phyloP scores from a whole-genome alignment of 2,113 vertebrate genomes.

The Pithys albifrons region DNA sequence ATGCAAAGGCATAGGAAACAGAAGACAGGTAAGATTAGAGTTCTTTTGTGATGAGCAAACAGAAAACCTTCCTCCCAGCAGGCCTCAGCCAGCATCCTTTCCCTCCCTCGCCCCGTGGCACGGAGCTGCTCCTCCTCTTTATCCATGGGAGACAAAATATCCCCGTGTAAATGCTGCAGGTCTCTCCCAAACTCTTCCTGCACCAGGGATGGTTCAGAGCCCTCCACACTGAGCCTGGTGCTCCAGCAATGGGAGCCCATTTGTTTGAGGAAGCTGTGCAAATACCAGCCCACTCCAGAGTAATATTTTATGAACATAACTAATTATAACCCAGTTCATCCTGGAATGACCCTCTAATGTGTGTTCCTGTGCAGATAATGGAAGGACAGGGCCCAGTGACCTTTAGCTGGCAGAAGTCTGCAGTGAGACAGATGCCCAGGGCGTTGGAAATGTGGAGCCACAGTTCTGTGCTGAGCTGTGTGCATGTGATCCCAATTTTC shows the following conservation, averaged over 20 bases:
- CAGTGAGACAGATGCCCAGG: background rate
- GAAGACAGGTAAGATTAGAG: background rate
- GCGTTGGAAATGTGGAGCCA: background rate
- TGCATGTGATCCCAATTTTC: background rate
- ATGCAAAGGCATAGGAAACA: background rate
- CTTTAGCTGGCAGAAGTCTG: background rate
- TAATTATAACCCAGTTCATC: background rate
- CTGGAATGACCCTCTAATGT: background rate
- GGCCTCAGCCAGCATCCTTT: background rate
- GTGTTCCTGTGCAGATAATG: background rate
- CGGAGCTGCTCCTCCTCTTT: background rate
- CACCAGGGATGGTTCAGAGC: rapidly evolving
- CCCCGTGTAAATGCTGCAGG: background rate
- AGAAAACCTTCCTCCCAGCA: background rate
- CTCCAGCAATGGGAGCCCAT: background rate
- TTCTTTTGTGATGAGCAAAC: background rate
- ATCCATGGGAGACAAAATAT: background rate
- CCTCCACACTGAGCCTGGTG: background rate
- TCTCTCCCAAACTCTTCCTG: background rate
- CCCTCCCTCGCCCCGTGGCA: background rate
- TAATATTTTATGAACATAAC: background rate
- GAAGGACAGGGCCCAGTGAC: background rate
- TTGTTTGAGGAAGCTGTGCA: background rate
- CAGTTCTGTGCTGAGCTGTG: background rate
- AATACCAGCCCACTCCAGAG: background rate